phyloP scores from a whole-genome alignment of 1,140 invertebrate species.

The Listronotus bonariensis region DNA sequence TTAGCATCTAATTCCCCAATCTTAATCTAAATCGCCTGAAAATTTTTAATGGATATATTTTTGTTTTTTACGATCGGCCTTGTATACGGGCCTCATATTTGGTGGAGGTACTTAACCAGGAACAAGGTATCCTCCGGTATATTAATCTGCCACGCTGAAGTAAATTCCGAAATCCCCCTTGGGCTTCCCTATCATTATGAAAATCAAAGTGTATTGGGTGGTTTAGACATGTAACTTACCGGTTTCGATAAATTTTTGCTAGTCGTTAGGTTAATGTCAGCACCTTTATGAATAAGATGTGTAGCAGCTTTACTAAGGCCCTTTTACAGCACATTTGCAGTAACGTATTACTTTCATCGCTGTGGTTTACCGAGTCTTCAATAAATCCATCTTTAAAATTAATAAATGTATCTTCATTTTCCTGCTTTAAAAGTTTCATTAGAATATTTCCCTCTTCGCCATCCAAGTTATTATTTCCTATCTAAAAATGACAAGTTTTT shows the following conservation, averaged over 20 bases:
- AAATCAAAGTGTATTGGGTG: too few relatives aligned
- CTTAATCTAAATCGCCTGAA: too few relatives aligned
- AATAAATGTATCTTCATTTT: slow-evolving; percentile 53
- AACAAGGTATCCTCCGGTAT: too few relatives aligned
- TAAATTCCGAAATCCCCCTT: too few relatives aligned
- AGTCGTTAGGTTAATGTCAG: slow-evolving; percentile 57
- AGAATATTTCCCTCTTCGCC: slow-evolving; percentile 54
- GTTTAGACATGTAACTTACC: slow-evolving; percentile 3
- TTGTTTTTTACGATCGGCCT: too few relatives aligned
- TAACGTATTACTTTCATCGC: slow-evolving; percentile 62
- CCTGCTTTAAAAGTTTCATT: slow-evolving; percentile 58
- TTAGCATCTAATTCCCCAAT: too few relatives aligned
- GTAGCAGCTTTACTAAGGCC: slow-evolving; percentile 63
- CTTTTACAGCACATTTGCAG: slow-evolving; percentile 63
- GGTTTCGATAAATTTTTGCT: slow-evolving; percentile 48
- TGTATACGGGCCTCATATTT: too few relatives aligned
- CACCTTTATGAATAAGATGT: slow-evolving; percentile 61
- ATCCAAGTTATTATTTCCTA: slow-evolving; percentile 54
- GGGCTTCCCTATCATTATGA: too few relatives aligned
- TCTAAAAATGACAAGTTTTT: too few relatives aligned
- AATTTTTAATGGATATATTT: too few relatives aligned
- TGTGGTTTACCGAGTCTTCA: slow-evolving; percentile 50
- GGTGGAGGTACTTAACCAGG: too few relatives aligned
- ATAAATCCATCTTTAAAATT: slow-evolving; percentile 42
- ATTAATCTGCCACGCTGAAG: too few relatives aligned